These are phyloP conservation scores for Brachyhypopomus occidentalis DNA, from an alignment of 2,113 vertebrate species.

Conservation along the genomic window DNA sequence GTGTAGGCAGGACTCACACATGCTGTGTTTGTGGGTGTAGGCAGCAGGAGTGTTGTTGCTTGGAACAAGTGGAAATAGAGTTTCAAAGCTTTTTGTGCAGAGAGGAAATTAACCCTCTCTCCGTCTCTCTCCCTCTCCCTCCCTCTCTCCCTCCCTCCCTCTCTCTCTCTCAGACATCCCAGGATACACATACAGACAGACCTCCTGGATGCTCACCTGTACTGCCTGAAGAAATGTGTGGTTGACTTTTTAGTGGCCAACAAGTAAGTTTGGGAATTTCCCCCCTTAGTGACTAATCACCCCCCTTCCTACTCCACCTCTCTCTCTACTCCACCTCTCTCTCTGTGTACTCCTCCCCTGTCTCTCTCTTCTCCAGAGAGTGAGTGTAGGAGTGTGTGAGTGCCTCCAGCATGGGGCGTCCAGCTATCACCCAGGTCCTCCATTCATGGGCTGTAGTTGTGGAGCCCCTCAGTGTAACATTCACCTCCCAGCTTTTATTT, in stretches of 20 bases:
- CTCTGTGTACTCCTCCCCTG: background rate
- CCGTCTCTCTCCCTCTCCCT: background rate
- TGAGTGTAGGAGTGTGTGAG: too few relatives aligned
- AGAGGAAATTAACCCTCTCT: background rate
- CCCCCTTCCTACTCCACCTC: constrained; percentile 4
- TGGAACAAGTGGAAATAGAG: too few relatives aligned
- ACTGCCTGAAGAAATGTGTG: constrained; percentile 95
- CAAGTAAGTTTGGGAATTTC: constrained; percentile 78
- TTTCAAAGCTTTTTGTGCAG: too few relatives aligned
- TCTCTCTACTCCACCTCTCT: background rate
- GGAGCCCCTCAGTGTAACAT: too few relatives aligned
- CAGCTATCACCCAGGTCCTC: too few relatives aligned
- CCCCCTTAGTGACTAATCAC: constrained; percentile 16
- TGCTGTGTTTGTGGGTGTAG: background rate
- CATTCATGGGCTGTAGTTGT: too few relatives aligned
- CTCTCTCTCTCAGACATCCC: constrained; percentile 79
- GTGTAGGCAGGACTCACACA: too few relatives aligned
- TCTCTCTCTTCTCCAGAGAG: too few relatives aligned
- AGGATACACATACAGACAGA: constrained; percentile 93
- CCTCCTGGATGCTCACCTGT: constrained; percentile 94
- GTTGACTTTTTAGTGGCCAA: constrained; percentile 92
- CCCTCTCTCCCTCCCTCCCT: background rate
- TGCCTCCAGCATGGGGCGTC: too few relatives aligned
- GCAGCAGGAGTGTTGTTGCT: too few relatives aligned
- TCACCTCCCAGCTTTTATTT: too few relatives aligned